Conservation (phyloP, 2,888 invertebrate genomes). For the Microctonus hyperodae region DNA sequence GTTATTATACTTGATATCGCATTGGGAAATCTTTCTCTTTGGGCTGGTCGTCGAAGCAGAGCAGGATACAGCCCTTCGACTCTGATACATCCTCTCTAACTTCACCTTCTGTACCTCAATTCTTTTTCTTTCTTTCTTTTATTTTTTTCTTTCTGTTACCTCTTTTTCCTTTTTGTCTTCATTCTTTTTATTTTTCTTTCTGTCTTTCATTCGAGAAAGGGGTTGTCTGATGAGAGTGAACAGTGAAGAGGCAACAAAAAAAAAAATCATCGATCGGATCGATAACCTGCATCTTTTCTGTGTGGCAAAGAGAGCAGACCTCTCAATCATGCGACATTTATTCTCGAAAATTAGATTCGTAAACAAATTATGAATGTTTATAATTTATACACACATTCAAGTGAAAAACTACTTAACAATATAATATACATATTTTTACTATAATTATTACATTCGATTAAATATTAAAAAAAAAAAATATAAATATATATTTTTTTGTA, state of each 20-base stretch:
- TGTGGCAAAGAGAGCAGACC: constrained; percentile 13
- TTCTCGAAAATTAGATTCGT: not conserved
- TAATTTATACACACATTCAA: not conserved
- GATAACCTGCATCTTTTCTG: constrained; percentile 29
- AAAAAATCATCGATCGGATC: constrained; percentile 34
- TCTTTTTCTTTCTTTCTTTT: not conserved
- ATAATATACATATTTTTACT: no score
- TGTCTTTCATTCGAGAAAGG: constrained; percentile 4
- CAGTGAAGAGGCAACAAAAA: not conserved
- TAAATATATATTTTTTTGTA: no score
- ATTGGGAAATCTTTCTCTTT: constrained; percentile 13
- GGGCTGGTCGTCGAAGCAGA: constrained; percentile 2
- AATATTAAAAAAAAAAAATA: no score
- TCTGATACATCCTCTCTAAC: constrained; percentile 4
- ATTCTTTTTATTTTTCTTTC: constrained; percentile 10
- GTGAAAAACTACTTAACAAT: not conserved
- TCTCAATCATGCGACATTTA: constrained; percentile 32
- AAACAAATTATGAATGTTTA: not conserved
- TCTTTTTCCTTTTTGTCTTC: not conserved
- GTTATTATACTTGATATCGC: constrained; percentile 17
- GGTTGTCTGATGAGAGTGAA: constrained; percentile 13
- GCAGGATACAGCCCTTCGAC: constrained; percentile 21
- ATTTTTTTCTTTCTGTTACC: not conserved
- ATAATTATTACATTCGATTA: no score
- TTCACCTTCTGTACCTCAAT: not conserved